Evolutionary conservation across 2,888 invertebrate species (phyloP), one percentile per base, ranked within the genome.

Genomic region (Campoplex capitator): DNA sequence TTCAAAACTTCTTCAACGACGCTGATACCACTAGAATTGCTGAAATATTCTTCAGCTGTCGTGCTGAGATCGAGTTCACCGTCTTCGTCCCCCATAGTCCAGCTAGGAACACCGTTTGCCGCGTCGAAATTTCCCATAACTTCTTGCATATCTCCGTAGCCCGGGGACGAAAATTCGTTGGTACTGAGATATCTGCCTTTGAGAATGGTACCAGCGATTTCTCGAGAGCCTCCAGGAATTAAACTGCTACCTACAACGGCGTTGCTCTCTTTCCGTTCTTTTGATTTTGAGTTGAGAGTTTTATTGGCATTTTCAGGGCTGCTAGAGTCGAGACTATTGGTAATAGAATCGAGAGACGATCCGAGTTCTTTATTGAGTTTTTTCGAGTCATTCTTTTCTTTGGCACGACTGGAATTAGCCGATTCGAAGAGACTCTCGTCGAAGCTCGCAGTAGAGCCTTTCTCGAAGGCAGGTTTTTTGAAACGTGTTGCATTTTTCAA

Each of bases 11-110:
- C 95, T 70, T 96, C 95, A 9, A 96, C 95, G 11, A 96, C 94
- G 71, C 94, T 94, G 28, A 94, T 93, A 9, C 94, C 93, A 85
- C 95, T 95, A 0, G 94, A 94, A 68, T 93, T 95, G 89, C 95
- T 95, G 89, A 97, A 97, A 90, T 96, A 97, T 85, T 97, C 97
- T 89, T 97, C 97, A 0, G 97, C 97, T 0, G 96, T 95, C 0
- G 96, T 96, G 79, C 96, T 95, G 18, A 96, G 94, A 88, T 96
- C 96, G 2, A 95, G 87, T 18, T 94, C 95, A 51, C 94, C 92
- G 86, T 96, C 95, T 82, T 95, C 95, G 18, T 94, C 94, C 23
- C 95, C 95, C 93, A 95, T 95, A 0, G 96, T 96, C 96, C 96
- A 95, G 92, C 93, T 95, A 90, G 93, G 95, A 91, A 95, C 95